These are phyloP conservation scores for Noturus placidus DNA, from an alignment of 2,113 vertebrate species.

Conservation along the genomic window DNA sequence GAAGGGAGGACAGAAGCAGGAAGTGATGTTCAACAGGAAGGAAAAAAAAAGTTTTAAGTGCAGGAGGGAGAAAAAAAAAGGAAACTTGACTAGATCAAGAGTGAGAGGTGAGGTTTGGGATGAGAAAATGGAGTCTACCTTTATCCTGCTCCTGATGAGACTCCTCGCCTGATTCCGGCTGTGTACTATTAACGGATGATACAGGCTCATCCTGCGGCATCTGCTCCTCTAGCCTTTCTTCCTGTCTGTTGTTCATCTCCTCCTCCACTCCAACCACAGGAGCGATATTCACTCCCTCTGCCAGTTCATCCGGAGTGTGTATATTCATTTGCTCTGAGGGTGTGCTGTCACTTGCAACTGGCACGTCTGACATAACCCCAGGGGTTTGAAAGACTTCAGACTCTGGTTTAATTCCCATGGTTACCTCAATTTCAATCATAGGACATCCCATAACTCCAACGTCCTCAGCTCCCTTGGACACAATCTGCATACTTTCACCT, in stretches of 20 bases:
- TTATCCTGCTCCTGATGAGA: conserved; percentile 16
- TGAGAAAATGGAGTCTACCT: conserved; percentile 41
- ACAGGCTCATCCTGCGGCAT: background rate
- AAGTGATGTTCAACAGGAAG: conserved; percentile 2
- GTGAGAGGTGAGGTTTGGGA: background rate
- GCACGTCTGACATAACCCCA: conserved; percentile 1
- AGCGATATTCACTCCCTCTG: conserved; percentile 14
- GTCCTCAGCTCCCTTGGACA: background rate
- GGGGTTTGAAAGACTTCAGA: conserved; percentile 22
- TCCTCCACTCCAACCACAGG: conserved; percentile 13
- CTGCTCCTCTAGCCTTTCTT: conserved; percentile 33
- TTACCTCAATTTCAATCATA: conserved; percentile 4
- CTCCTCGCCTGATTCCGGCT: conserved; percentile 39
- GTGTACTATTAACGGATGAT: conserved; percentile 31
- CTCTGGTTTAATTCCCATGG: background rate
- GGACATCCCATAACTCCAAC: background rate
- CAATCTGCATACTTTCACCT: background rate
- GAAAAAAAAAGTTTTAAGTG: background rate
- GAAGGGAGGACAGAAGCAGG: background rate
- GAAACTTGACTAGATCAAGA: background rate
- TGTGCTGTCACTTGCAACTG: conserved; percentile 4
- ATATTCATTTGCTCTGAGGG: background rate
- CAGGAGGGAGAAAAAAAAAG: background rate
- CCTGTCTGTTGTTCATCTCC: background rate
- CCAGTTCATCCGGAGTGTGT: background rate